Evolutionary conservation across 2,888 invertebrate species (phyloP).

Genomic region (Drosophila greeni): DNA sequence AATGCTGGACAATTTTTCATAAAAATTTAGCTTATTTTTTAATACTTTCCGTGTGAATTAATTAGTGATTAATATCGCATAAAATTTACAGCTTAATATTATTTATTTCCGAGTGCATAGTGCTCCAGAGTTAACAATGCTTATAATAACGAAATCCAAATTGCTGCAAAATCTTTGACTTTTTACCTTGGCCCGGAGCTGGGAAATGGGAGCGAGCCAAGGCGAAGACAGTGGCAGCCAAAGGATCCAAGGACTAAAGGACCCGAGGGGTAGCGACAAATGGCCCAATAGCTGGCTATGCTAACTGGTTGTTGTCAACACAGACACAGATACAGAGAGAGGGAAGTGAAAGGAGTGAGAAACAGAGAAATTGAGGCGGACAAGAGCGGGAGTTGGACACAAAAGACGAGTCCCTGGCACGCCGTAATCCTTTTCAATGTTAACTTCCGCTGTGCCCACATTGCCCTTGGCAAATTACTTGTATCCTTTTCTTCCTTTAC

Average conservation of each 20-base stretch:
- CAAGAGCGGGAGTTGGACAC: slow-evolving; percentile 37
- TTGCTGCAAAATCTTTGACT: slow-evolving; percentile 65
- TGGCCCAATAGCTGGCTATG: slow-evolving; percentile 46
- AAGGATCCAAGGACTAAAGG: slow-evolving; percentile 42
- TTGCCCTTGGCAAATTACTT: slow-evolving; percentile 72
- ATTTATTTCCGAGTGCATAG: background rate
- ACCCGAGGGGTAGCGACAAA: slow-evolving; percentile 56
- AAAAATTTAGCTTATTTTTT: background rate
- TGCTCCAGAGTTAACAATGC: slow-evolving; percentile 34
- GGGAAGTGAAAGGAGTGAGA: background rate
- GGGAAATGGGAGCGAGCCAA: slow-evolving; percentile 3
- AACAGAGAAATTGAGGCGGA: slow-evolving; percentile 1
- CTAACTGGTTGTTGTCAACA: slow-evolving; percentile 50
- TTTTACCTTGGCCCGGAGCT: slow-evolving; percentile 59
- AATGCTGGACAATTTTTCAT: too few species aligned
- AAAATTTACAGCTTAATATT: too few species aligned
- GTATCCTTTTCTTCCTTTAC: slow-evolving; percentile 66
- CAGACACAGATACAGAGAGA: slow-evolving; percentile 8
- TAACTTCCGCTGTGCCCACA: slow-evolving; percentile 65
- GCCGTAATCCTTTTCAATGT: slow-evolving; percentile 75
- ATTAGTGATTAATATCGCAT: too few species aligned
- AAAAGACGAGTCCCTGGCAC: slow-evolving; percentile 40
- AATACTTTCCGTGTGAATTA: rapidly evolving
- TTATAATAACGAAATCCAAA: slow-evolving; percentile 53
- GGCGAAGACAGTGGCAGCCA: slow-evolving; percentile 53